These are phyloP conservation scores for Nomada fucata DNA, from an alignment of 2,888 invertebrate genomes.

Conservation along the genomic window DNA sequence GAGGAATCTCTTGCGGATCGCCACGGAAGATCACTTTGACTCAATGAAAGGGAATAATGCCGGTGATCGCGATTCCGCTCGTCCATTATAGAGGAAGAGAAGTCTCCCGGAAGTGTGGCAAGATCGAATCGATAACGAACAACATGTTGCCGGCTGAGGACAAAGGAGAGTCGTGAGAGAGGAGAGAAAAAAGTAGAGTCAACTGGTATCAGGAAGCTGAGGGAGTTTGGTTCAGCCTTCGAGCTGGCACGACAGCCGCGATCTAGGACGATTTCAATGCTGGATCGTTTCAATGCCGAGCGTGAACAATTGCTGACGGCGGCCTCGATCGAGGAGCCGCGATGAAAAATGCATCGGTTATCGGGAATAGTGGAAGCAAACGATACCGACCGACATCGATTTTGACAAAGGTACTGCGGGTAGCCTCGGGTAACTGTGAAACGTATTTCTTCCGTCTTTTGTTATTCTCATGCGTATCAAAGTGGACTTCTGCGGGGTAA, in stretches of 20 bases:
- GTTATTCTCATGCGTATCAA: no score
- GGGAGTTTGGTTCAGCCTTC: slow-evolving; percentile 45
- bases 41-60: slow-evolving; percentile 45
- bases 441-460: background rate
- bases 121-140: slow-evolving; percentile 60
- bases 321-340: slow-evolving; percentile 38
- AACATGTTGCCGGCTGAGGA: slow-evolving; percentile 52
- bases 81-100: slow-evolving; percentile 28
- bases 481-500: no score
- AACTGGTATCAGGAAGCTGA: slow-evolving; percentile 48
- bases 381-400: background rate
- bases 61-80: slow-evolving; percentile 7
- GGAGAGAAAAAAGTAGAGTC: slow-evolving; percentile 30
- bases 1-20: slow-evolving; percentile 5
- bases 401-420: background rate
- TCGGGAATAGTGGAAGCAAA: background rate
- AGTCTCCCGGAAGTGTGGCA: slow-evolving; percentile 61
- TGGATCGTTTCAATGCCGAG: slow-evolving; percentile 46
- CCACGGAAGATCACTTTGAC: slow-evolving; percentile 7
- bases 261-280: slow-evolving; percentile 57
- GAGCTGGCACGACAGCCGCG: slow-evolving; percentile 23
- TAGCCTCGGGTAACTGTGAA: background rate
- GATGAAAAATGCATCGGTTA: slow-evolving; percentile 39
- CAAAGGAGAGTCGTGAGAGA: slow-evolving; percentile 51
- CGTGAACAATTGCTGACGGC: slow-evolving; percentile 22